phyloP scores from a whole-genome alignment of 2,113 vertebrate genomes.

The Sorex fumeus region DNA sequence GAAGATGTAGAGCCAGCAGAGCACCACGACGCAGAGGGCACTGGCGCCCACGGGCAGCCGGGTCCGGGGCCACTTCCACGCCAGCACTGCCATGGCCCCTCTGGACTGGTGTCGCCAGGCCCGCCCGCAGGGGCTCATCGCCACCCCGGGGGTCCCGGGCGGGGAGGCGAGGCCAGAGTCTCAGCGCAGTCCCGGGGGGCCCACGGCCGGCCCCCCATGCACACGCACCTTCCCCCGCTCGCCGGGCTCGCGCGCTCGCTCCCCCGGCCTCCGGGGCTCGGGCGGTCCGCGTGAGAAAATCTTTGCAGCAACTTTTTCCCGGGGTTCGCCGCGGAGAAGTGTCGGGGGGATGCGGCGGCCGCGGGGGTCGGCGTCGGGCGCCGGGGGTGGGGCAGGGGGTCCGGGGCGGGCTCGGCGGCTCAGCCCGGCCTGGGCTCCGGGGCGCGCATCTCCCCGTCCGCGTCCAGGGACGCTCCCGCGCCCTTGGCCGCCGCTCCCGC shows the following conservation, averaged over 20 bases:
- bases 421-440: background rate
- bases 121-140: conserved; percentile 77
- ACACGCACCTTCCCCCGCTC: conserved; percentile 52
- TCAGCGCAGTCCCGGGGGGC: conserved; percentile 27
- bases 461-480: conserved; percentile 23
- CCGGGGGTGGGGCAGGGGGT: no score
- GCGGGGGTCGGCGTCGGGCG: background rate
- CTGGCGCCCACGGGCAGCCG: conserved; percentile 93
- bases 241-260: background rate
- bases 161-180: background rate
- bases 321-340: conserved; percentile 48
- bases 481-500: conserved; percentile 59
- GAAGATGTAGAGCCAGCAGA: conserved; percentile 97
- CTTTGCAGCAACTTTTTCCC: conserved; percentile 78
- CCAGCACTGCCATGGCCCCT: conserved; percentile 86
- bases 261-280: conserved; percentile 30
- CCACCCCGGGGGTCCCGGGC: conserved; percentile 21
- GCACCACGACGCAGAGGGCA: conserved; percentile 93
- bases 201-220: conserved; percentile 63
- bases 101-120: conserved; percentile 76
- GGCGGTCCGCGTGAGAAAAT: conserved; percentile 69
- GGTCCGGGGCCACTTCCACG: conserved; percentile 92
- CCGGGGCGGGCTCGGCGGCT: background rate
- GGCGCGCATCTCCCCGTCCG: background rate
- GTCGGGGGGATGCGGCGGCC: conserved; percentile 3